Base-by-base conservation (phyloP, 1,140 invertebrate genomes). In the Argopecten irradians region DNA sequence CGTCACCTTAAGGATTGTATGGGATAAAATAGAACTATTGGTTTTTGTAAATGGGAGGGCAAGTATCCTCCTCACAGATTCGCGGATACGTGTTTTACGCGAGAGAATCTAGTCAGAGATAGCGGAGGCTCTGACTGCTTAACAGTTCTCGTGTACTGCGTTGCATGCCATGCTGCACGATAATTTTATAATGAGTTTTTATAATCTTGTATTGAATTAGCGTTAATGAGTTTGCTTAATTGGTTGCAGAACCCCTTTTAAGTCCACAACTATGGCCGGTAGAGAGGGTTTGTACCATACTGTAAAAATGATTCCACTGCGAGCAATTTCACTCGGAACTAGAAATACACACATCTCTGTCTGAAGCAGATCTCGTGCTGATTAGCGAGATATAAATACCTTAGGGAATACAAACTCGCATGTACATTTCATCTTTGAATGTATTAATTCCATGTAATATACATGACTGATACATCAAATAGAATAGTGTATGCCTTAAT, bases 381-480 rank as follows among this genome's bases (percentile, higher is more conserved):
- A 71, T 71, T 3, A 71, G 55, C 55, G 8, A 28, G 55, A 5
- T 71, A 71, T 71, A n/a, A n/a, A n/a, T 71, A 28, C 55, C n/a
- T 5, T 0, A 71, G 55, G 55, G 55, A 71, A 71, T 71, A 71
- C n/a, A 5, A 8, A n/a, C 55, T 71, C n/a, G 55, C 55, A 71
- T 71, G 55, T 71, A 71, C 55, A 71, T 28, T 71, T 71, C 55
- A 71, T 71, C 55, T 71, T 71, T 71, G n/a, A 71, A 71, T 71
- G 55, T 28, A 71, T 71, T 71, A 71, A 71, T 71, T 71, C 55
- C 55, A 71, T 71, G n/a, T 71, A 28, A 71, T 71, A 71, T 71
- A 71, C 55, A 71, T n/a, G 14, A n/a, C 55, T 28, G 55, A 71
- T 5, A 71, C 55, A 71, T 71, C 55, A 71, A 71, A 71, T 71